Evolutionary conservation across 2,797 vertebrate species (phyloP), one percentile per base, ranked within the genome.

Genomic region (Eulemur mongoz): DNA sequence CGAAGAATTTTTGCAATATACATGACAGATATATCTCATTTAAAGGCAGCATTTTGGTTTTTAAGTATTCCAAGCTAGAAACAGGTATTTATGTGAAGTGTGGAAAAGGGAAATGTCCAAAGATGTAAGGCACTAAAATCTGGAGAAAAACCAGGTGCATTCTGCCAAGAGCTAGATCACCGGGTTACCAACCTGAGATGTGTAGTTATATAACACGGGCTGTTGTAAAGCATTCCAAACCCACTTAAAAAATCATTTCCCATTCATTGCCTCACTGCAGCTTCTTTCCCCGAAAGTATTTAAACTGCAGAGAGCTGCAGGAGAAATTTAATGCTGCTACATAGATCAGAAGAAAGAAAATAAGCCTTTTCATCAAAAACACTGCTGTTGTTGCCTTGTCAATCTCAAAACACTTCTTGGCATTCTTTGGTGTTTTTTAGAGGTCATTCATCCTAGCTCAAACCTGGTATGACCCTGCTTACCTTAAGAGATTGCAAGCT

Each of bases 381-480:
- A 61, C 12, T 15, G 30, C 8, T 86, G 38, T 79, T 86, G 57
- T 6, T 76, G 57, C n/a, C 38, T 40, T 50, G 73, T 32, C 69
- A 87, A 84, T 73, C 63, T 93, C 87, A 15, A 87, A 91, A 70
- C 65, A 59, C 50, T 32, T 83, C 43, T 69, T 35, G 32, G 17
- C 54, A 76, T 63, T 59, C 38, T 70, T 7, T 14, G 48, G 45
- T 91, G 32, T 69, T 63, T 76, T 67, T 87, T 30, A 92, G 80
- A 91, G 92, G 80, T 73, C 87, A 35, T 65, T 93, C 61, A 69
- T 65, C 82, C n/a, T 45, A 52, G n/a, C 72, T 91, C 78, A 93
- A 96, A 94, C 61, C 80, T 85, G 73, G 54, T 30, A 45, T 87
- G 88, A 94, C 70, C 92, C 73, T 96, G 70, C 89, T 94, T 80